phyloP scores from a whole-genome alignment of 2,797 vertebrate genomes.

The Eulemur coronatus region DNA sequence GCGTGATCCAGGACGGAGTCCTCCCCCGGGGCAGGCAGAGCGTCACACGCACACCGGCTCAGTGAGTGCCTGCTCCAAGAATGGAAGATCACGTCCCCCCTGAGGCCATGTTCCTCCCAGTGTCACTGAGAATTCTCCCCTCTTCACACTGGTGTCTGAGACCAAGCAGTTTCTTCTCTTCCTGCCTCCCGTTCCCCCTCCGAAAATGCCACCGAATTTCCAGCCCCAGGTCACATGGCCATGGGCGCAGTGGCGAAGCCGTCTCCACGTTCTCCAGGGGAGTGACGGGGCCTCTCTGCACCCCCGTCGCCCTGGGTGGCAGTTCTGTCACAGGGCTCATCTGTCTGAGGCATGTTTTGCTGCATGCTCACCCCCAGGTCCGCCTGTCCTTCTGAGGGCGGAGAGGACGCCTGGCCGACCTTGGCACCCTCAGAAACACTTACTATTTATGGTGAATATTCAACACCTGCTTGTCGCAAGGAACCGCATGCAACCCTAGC shows the following conservation, averaged over 20 bases:
- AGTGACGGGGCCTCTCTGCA: too few species aligned
- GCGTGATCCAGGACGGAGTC: neutral
- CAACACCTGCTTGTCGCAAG: fast-evolving
- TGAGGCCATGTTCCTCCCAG: fast-evolving
- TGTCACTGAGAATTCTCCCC: too few species aligned
- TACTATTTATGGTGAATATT: neutral
- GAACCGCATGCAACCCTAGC: too few species aligned
- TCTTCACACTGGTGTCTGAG: neutral
- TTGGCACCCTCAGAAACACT: fast-evolving
- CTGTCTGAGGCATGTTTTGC: too few species aligned
- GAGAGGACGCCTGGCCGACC: fast-evolving
- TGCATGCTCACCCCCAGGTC: neutral
- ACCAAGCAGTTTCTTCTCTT: neutral
- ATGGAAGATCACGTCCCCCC: fast-evolving
- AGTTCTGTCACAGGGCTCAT: too few species aligned
- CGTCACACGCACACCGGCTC: neutral
- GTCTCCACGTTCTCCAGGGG: fast-evolving
- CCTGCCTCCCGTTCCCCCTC: neutral
- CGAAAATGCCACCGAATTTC: neutral
- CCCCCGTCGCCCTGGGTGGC: neutral
- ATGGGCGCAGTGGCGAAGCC: too few species aligned
- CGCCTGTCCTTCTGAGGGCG: neutral
- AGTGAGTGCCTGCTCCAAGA: neutral
- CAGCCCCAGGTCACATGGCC: neutral
- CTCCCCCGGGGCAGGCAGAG: fast-evolving